Percentiles rank a stretch among this genome's conserved stretches.
phyloP scores from a whole-genome alignment of 2,797 vertebrate genomes.

The Philypnodon macrostomus region DNA sequence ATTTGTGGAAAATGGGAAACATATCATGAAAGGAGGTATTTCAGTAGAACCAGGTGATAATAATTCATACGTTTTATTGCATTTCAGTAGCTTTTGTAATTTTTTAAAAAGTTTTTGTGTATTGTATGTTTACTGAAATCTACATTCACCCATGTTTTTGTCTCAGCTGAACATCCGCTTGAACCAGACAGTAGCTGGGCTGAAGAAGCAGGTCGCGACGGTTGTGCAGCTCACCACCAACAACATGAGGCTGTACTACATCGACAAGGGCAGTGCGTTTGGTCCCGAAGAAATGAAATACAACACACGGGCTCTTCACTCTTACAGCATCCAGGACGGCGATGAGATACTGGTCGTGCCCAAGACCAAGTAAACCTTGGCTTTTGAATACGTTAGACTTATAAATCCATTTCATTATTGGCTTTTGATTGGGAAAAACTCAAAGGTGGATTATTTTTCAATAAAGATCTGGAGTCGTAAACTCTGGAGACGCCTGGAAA shows the following conservation, averaged over 20 bases:
- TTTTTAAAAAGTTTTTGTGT: too few relatives aligned
- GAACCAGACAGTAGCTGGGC: slow-evolving; percentile 92
- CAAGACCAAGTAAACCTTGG: slow-evolving; percentile 72
- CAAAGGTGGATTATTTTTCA: slow-evolving; percentile 10
- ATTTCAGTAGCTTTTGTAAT: too few relatives aligned
- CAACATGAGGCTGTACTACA: slow-evolving; percentile 94
- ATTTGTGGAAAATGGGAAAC: too few relatives aligned
- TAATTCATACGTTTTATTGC: too few relatives aligned
- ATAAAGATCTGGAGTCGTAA: slow-evolving; percentile 12
- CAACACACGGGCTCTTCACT: slow-evolving; percentile 88
- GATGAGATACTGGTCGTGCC: slow-evolving; percentile 93
- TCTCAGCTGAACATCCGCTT: slow-evolving; percentile 85
- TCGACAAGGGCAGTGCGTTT: slow-evolving; percentile 85
- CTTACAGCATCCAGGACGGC: slow-evolving; percentile 93
- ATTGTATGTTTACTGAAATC: too few relatives aligned
- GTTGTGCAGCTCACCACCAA: slow-evolving; percentile 88
- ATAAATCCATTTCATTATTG: slow-evolving; percentile 26
- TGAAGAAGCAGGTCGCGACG: slow-evolving; percentile 90
- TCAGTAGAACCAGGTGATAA: too few relatives aligned
- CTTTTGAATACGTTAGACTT: slow-evolving; percentile 19
- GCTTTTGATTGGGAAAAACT: slow-evolving; percentile 27
- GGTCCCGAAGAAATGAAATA: slow-evolving; percentile 96
- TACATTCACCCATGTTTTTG: slow-evolving; percentile 10
- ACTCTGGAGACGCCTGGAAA: slow-evolving; percentile 15
- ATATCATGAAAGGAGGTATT: too few relatives aligned